A percentile compares a stretch with the other conserved stretches of the same genome.
Evolutionary conservation across 2,797 vertebrate species (phyloP).

Genomic region (Orestias chungarensis): DNA sequence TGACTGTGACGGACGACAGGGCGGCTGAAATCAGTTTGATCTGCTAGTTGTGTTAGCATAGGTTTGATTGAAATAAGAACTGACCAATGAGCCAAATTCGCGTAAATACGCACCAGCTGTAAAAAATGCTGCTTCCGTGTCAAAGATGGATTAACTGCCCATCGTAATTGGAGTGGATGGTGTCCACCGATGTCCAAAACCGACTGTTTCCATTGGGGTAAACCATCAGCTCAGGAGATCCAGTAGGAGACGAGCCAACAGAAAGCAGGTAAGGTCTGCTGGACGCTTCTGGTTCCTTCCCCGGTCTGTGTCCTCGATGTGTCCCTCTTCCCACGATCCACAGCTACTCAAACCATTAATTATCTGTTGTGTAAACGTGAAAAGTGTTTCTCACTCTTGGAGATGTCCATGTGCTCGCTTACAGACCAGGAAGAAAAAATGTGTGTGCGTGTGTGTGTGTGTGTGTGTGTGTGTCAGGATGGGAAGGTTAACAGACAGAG

Average conservation of each 20-base stretch:
- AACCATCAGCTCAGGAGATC: slow-evolving; percentile 18
- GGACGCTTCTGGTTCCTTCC: slow-evolving; percentile 63
- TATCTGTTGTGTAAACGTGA: slow-evolving; percentile 80
- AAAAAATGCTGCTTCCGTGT: slow-evolving; percentile 22
- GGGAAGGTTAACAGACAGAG: slow-evolving; percentile 60
- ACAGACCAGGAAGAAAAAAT: slow-evolving; percentile 4
- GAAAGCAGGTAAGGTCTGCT: slow-evolving; percentile 81
- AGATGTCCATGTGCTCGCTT: slow-evolving; percentile 65
- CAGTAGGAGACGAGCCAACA: slow-evolving; percentile 29
- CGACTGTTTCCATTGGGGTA: slow-evolving; percentile 20
- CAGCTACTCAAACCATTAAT: slow-evolving; percentile 76
- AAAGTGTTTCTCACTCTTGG: slow-evolving; percentile 28
- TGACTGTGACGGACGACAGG: neutral
- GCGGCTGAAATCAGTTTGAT: neutral
- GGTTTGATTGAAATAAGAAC: neutral
- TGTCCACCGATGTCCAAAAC: slow-evolving; percentile 38
- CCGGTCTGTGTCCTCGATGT: slow-evolving; percentile 54
- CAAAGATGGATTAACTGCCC: slow-evolving; percentile 13
- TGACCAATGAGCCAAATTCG: neutral
- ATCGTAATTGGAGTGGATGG: slow-evolving; percentile 21
- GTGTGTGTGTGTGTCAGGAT: slow-evolving; percentile 61
- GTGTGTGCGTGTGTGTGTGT: slow-evolving; percentile 49
- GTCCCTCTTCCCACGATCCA: slow-evolving; percentile 58
- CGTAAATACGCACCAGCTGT: slow-evolving; percentile 45
- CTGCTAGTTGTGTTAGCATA: neutral